These are phyloP conservation scores for Prorops nasuta DNA, from an alignment of 1,140 invertebrate species.

Conservation along the genomic window DNA sequence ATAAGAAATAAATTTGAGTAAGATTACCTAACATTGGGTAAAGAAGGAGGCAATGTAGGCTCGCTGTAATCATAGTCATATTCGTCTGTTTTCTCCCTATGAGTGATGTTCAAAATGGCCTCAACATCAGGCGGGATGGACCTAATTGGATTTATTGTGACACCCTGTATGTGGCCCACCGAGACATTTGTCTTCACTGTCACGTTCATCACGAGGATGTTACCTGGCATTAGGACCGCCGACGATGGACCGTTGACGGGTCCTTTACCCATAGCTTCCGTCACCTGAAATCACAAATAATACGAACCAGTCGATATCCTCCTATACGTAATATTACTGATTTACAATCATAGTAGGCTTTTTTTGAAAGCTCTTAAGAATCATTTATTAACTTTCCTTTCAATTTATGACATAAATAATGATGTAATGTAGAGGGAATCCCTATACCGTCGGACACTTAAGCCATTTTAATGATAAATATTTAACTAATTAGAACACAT, in stretches of 20 bases:
- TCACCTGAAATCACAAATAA: too few relatives aligned
- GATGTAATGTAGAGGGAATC: too few relatives aligned
- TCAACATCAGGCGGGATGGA: slow-evolving; percentile 49
- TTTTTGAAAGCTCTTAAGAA: too few relatives aligned
- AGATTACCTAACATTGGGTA: slow-evolving; percentile 67
- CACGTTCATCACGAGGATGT: slow-evolving; percentile 49
- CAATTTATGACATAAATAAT: too few relatives aligned
- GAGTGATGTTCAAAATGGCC: slow-evolving; percentile 52
- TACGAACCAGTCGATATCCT: too few relatives aligned
- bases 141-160: slow-evolving; percentile 42
- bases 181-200: slow-evolving; percentile 52
- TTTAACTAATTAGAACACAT: too few relatives aligned
- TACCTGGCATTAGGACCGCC: slow-evolving; percentile 39
- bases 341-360: too few relatives aligned
- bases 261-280: slow-evolving; percentile 19
- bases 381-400: too few relatives aligned
- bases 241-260: slow-evolving; percentile 30
- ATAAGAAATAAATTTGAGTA: too few relatives aligned
- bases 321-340: too few relatives aligned
- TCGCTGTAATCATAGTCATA: slow-evolving; percentile 67
- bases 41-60: slow-evolving; percentile 69
- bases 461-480: too few relatives aligned
- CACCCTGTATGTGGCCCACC: slow-evolving; percentile 38
- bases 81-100: slow-evolving; percentile 45
- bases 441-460: too few relatives aligned